Evolutionary conservation across 2,797 vertebrate species (phyloP).

Genomic region (Cossypha niveicapilla): DNA sequence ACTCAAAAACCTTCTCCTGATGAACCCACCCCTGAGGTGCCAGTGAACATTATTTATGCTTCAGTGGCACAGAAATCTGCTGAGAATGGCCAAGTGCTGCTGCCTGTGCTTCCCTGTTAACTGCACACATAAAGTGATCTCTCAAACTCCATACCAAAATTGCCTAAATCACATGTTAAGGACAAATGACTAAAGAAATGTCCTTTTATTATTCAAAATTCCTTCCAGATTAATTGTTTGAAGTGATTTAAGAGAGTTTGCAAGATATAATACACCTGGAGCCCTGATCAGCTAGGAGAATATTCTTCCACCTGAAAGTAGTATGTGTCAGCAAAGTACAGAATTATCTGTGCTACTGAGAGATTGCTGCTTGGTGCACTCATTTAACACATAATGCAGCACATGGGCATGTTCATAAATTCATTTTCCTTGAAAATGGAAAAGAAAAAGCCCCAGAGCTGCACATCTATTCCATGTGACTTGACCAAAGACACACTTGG

Average conservation of each 20-base stretch:
- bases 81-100: neutral
- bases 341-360: neutral
- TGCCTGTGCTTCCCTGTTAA: neutral
- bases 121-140: neutral
- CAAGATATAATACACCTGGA: neutral
- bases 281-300: neutral
- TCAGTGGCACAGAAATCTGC: neutral
- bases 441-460: neutral
- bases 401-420: neutral
- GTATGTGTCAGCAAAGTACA: neutral
- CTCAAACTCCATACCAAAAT: neutral
- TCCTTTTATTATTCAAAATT: neutral
- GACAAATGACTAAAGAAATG: neutral
- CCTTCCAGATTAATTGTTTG: neutral
- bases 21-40: neutral
- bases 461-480: neutral
- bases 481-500: neutral
- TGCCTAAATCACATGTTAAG: rapidly evolving
- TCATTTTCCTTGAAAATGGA: neutral
- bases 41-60: neutral
- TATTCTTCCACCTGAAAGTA: neutral
- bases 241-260: neutral
- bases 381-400: neutral
- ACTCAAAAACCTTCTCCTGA: neutral
- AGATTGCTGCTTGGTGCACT: neutral